Evolutionary conservation across 2,113 vertebrate genomes (phyloP).

Genomic region (Tichodroma muraria): DNA sequence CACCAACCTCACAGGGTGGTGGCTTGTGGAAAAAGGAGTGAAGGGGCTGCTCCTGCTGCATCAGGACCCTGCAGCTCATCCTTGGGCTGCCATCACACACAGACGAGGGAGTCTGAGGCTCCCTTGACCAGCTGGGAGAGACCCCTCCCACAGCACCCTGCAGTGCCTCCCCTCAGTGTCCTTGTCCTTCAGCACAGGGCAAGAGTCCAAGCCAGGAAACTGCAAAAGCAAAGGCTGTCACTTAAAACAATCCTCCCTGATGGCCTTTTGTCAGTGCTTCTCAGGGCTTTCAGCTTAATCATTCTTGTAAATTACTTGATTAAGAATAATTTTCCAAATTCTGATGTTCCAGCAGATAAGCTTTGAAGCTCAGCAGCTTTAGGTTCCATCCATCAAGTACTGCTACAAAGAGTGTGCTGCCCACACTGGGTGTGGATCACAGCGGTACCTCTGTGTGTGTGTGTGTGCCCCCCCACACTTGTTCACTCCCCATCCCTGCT

Average conservation of each 20-base stretch:
- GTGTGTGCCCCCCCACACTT: too few species aligned
- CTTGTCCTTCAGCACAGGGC: too few species aligned
- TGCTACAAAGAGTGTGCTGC: not conserved
- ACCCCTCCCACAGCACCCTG: not conserved
- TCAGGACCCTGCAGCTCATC: not conserved
- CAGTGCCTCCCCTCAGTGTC: not conserved
- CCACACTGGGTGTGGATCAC: fast-evolving
- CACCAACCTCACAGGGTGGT: not conserved
- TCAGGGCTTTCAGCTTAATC: not conserved
- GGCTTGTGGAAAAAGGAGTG: not conserved
- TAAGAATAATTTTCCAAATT: not conserved
- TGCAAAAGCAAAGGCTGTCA: not conserved
- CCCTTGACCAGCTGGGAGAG: not conserved
- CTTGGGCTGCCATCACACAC: not conserved
- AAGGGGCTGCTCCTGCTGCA: not conserved
- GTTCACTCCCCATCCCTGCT: not conserved
- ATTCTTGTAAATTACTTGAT: not conserved
- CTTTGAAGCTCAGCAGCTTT: not conserved
- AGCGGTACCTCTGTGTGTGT: not conserved
- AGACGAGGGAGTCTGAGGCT: not conserved
- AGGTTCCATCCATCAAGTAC: not conserved
- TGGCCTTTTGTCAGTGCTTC: not conserved
- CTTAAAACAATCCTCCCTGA: not conserved
- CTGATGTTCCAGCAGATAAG: not conserved
- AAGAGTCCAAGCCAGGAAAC: not conserved